phyloP scores from a whole-genome alignment of 2,888 invertebrate genomes.

The Calameuta filiformis region DNA sequence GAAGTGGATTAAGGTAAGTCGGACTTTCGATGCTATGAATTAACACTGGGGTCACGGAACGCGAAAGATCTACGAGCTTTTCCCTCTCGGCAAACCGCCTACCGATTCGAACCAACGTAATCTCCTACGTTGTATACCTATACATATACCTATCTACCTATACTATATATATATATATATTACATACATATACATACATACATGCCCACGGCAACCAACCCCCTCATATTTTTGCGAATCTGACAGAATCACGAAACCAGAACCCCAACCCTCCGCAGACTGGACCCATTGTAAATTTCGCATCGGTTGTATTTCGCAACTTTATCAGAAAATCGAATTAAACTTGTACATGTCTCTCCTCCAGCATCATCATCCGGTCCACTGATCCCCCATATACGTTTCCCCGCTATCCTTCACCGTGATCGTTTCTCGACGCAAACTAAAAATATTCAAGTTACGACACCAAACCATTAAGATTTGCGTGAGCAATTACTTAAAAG shows the following conservation, averaged over 20 bases:
- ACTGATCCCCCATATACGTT: too few species aligned
- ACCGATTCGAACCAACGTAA: neutral
- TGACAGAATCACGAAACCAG: neutral
- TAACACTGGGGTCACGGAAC: neutral
- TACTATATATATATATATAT: neutral
- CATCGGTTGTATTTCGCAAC: neutral
- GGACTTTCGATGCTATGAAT: neutral
- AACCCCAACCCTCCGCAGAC: neutral
- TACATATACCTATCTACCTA: neutral
- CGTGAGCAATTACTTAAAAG: neutral
- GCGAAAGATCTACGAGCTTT: neutral
- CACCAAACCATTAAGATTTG: neutral
- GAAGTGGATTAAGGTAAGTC: neutral
- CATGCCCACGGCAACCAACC: neutral
- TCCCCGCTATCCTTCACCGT: neutral
- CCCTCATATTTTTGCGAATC: neutral
- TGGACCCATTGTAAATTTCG: neutral
- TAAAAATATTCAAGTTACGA: neutral
- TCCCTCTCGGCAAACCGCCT: neutral
- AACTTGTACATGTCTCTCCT: neutral
- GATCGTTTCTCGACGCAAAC: neutral
- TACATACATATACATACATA: neutral
- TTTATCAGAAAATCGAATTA: neutral
- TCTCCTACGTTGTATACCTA: neutral
- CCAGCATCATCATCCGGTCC: neutral